These are phyloP conservation scores for Amyelois transitella DNA, from an alignment of 1,140 invertebrate species.

Conservation along the genomic window DNA sequence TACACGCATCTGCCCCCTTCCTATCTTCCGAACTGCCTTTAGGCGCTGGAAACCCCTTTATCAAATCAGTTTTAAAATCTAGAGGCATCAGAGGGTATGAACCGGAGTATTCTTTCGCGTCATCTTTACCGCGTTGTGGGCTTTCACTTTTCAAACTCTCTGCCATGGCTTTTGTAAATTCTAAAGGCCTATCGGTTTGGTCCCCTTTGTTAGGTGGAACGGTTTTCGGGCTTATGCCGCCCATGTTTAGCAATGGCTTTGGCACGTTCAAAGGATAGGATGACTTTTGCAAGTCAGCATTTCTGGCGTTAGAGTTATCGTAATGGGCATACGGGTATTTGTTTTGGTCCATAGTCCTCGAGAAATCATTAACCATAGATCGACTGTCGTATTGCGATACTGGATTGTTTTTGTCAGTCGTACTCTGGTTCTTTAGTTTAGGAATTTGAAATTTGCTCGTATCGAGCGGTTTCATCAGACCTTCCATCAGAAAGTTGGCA, in stretches of 20 bases:
- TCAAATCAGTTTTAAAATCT: slow-evolving; percentile 64
- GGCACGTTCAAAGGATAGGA: slow-evolving; percentile 62
- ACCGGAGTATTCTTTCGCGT: slow-evolving; percentile 49
- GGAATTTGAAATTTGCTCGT: slow-evolving; percentile 90
- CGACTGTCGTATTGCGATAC: slow-evolving; percentile 59
- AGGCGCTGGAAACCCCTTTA: slow-evolving; percentile 60
- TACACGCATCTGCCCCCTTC: slow-evolving; percentile 60
- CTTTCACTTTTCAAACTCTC: slow-evolving; percentile 60
- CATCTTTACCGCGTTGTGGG: slow-evolving; percentile 55
- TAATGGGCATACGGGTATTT: slow-evolving; percentile 63
- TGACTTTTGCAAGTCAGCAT: slow-evolving; percentile 53
- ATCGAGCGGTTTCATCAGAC: slow-evolving; percentile 84
- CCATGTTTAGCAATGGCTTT: slow-evolving; percentile 61
- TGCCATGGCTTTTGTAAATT: slow-evolving; percentile 52
- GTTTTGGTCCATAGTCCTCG: slow-evolving; percentile 49
- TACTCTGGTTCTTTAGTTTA: slow-evolving; percentile 77
- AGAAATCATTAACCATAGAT: slow-evolving; percentile 62
- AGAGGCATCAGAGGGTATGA: slow-evolving; percentile 57
- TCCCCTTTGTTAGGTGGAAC: slow-evolving; percentile 40
- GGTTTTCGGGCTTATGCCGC: slow-evolving; percentile 59
- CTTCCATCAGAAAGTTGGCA: slow-evolving; percentile 79
- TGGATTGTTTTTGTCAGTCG: slow-evolving; percentile 61
- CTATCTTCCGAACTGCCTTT: slow-evolving; percentile 61
- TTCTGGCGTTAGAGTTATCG: slow-evolving; percentile 45
- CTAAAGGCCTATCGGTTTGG: slow-evolving; percentile 38